These are phyloP conservation scores for Ophion obscuratus DNA, from an alignment of 2,888 invertebrate genomes.

Conservation along the genomic window DNA sequence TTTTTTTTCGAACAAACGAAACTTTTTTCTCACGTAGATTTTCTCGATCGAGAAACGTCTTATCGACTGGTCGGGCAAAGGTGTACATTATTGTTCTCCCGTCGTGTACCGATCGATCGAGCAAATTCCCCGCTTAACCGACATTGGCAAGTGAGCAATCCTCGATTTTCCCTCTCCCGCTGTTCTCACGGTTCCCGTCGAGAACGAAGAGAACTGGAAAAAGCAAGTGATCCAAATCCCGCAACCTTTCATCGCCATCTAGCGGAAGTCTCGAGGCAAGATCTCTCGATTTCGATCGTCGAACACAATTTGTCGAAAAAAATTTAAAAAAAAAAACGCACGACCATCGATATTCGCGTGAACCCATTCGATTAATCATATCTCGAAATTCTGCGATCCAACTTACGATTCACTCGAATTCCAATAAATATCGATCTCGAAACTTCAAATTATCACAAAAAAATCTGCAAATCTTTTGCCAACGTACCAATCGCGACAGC, in stretches of 20 bases:
- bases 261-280: conserved; percentile 11
- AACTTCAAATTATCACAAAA: not conserved
- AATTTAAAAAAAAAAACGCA: conserved; percentile 16
- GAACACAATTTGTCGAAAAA: conserved; percentile 33
- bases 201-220: conserved; percentile 16
- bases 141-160: conserved; percentile 39
- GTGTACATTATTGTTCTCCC: not conserved
- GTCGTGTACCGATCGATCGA: not conserved
- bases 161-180: not conserved
- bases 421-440: not conserved
- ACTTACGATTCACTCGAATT: not conserved
- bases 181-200: conserved; percentile 4
- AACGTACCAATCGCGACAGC: not conserved
- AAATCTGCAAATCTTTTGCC: not conserved
- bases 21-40: not conserved
- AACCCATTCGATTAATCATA: not conserved
- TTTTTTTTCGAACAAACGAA: not conserved
- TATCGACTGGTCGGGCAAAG: not conserved
- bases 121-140: conserved; percentile 26
- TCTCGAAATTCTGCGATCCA: not conserved
- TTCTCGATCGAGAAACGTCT: not conserved
- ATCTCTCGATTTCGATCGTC: not conserved
- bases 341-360: not conserved
- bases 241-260: conserved; percentile 49
- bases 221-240: not conserved